Percentiles rank a stretch among this genome's conserved stretches.
These are phyloP conservation scores for Phocoena sinus DNA, from an alignment of 2,113 vertebrate genomes.

Conservation along the genomic window DNA sequence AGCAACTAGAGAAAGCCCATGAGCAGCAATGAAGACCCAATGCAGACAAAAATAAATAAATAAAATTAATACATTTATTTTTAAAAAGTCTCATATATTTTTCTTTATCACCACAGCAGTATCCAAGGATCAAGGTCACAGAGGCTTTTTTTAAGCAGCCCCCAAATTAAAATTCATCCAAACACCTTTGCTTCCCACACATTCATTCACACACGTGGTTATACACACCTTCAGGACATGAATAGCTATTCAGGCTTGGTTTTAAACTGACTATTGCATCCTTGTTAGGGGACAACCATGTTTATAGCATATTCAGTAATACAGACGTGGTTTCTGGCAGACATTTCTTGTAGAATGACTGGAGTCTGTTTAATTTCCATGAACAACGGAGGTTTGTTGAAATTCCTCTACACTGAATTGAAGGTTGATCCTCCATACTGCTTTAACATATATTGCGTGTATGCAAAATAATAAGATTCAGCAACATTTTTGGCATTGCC, in stretches of 20 bases:
- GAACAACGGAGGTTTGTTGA: background rate
- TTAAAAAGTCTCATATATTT: background rate
- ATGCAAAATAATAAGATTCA: background rate
- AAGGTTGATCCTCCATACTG: background rate
- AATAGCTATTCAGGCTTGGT: background rate
- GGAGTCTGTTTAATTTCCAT: background rate
- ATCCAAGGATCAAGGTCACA: background rate
- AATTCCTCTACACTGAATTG: background rate
- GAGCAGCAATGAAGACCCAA: too few relatives aligned
- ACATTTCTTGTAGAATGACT: background rate
- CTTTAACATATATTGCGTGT: background rate
- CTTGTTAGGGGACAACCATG: background rate
- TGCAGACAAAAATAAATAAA: too few relatives aligned
- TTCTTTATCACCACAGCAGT: background rate
- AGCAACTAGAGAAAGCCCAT: too few relatives aligned
- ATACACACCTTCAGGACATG: background rate
- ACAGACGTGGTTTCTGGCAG: slow-evolving; percentile 6
- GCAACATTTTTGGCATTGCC: background rate
- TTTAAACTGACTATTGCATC: background rate
- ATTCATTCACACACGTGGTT: background rate
- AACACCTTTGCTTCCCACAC: background rate
- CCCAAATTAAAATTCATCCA: background rate
- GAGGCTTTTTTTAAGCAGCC: background rate
- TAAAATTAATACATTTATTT: too few relatives aligned
- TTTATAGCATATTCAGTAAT: background rate